Evolutionary conservation across 2,888 invertebrate species (phyloP), one percentile per base, ranked within the genome.

Genomic region (Tenthredo scrophulariae): DNA sequence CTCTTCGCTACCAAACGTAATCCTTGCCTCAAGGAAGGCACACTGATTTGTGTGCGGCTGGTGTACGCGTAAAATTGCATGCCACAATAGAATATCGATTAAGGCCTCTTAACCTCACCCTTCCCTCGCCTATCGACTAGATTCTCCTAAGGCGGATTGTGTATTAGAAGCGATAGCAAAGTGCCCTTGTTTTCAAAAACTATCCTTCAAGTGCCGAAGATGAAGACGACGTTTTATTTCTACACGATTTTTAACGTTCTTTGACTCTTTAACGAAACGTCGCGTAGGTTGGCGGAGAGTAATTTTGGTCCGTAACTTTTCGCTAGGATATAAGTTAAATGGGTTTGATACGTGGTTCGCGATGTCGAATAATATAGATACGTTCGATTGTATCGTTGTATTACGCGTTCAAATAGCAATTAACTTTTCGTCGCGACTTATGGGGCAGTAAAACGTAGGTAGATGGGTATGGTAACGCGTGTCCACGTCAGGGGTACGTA

Each of bases 11-110:
- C 40, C n/a, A 22, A 40, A 40, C 40, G 10, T 3, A 67, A 67
- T 67, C 77, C 50, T 54, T 33, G 18, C 77, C 77, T n/a, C 18
- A 50, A 77, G 50, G 77, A 77, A 50, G 29, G 22, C 33, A 40
- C 58, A 62, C 58, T 40, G 67, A 83, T 83, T 70, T 62, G 85
- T 80, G 86, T 82, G 85, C 79, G 50, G 67, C 40, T 83, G 29
- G 83, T 67, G 75, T 75, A 80, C 74, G 86, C 84, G 79, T 87
- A 85, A 86, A 88, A 87, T 87, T 87, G 85, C 86, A 75, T 62
- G 37, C 84, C 84, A 46, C 75, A 74, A 84, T 75, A 67, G 85
- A 85, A 85, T 84, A 85, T 84, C 83, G 85, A 85, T 85, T 83
- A 65, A 43, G 54, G 65, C 43, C 67, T 67, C 83, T 33, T 67